phyloP scores from a whole-genome alignment of 2,797 vertebrate species.

The Buceros bicornis region DNA sequence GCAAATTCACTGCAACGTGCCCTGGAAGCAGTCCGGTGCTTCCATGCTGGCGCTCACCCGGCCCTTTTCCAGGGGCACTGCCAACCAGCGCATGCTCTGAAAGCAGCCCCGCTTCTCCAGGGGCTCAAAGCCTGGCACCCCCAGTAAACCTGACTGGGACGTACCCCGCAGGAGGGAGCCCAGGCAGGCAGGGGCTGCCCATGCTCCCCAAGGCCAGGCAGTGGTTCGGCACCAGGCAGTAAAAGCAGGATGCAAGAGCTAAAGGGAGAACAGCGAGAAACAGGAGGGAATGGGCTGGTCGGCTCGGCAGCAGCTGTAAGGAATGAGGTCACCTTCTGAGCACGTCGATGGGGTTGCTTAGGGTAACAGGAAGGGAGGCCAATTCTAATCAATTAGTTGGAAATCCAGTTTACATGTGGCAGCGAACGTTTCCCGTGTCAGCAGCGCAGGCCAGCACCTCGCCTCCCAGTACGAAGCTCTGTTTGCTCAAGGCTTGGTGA shows the following conservation, averaged over 20 bases:
- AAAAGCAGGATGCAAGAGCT: neutral
- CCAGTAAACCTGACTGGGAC: fast-evolving
- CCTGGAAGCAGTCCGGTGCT: neutral
- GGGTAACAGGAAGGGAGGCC: conserved; percentile 14
- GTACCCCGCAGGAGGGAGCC: fast-evolving
- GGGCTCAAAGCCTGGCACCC: neutral
- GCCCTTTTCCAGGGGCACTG: neutral
- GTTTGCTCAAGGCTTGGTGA: neutral
- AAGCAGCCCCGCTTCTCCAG: neutral
- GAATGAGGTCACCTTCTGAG: conserved; percentile 52
- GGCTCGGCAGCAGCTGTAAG: neutral
- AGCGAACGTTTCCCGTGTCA: neutral
- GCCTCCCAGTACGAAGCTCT: fast-evolving
- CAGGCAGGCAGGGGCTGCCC: neutral
- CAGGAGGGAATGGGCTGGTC: neutral
- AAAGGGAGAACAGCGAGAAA: neutral
- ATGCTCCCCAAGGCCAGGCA: neutral
- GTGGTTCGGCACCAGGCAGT: fast-evolving
- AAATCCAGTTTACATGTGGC: neutral
- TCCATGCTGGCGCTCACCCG: neutral
- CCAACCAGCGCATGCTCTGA: fast-evolving
- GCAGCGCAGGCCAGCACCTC: fast-evolving
- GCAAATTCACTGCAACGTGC: neutral
- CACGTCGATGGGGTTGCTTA: neutral
- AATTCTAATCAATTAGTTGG: neutral